A percentile compares a stretch with the other conserved stretches of the same genome.
phyloP scores from a whole-genome alignment of 2,113 vertebrate species.

The Cranoglanis bouderius region DNA sequence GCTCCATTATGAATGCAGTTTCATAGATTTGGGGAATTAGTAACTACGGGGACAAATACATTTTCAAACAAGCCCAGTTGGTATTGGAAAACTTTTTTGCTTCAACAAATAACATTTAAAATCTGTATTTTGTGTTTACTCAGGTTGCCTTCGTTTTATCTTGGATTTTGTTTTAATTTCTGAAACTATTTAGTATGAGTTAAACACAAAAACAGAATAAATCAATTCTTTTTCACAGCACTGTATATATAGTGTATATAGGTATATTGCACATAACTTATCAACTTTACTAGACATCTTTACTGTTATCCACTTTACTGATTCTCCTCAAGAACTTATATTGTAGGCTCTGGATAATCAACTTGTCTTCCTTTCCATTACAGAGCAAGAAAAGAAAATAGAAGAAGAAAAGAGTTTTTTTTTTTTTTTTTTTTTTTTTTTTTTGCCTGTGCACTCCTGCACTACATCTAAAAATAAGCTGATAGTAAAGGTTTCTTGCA shows the following conservation, averaged over 20 bases:
- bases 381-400: conserved; percentile 23
- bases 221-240: no score
- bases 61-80: no score
- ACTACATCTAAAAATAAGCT: conserved; percentile 61
- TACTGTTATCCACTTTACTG: neutral
- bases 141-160: no score
- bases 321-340: neutral
- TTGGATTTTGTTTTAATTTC: no score
- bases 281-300: neutral
- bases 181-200: no score
- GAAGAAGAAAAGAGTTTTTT: conserved; percentile 40
- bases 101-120: no score
- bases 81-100: no score
- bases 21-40: no score
- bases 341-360: neutral
- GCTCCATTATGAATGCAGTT: no score
- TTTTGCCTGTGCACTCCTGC: conserved; percentile 18
- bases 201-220: no score
- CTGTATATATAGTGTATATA: neutral
- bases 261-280: neutral
- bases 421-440: conserved; percentile 28
- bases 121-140: no score
- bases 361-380: conserved; percentile 31
- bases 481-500: conserved; percentile 54
- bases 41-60: no score